phyloP scores from a whole-genome alignment of 2,113 vertebrate genomes.

The Callipepla squamata region DNA sequence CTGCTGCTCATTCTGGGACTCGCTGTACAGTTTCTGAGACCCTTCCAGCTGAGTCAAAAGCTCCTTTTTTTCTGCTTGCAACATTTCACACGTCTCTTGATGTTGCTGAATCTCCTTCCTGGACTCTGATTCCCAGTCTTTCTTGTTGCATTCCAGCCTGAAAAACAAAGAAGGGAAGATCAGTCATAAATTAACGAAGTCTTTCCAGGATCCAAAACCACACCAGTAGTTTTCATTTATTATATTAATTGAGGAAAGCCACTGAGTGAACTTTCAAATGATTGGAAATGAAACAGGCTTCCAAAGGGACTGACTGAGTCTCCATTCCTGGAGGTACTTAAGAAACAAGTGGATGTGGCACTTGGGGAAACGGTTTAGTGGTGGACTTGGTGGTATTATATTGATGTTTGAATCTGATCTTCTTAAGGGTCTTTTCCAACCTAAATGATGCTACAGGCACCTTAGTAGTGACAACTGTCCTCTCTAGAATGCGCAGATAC shows the following conservation, averaged over 20 bases:
- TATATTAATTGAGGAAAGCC: neutral
- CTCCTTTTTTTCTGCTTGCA: conserved; percentile 78
- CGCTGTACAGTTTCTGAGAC: conserved; percentile 66
- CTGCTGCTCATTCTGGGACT: conserved; percentile 69
- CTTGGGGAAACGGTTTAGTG: neutral
- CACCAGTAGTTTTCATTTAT: neutral
- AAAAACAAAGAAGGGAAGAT: neutral
- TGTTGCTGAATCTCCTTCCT: conserved; percentile 76
- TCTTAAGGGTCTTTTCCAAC: neutral
- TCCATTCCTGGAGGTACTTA: neutral
- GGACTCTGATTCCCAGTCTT: conserved; percentile 76
- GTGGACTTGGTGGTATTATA: neutral
- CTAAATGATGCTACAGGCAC: neutral
- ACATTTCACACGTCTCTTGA: conserved; percentile 64
- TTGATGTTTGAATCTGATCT: neutral
- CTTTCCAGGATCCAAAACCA: neutral
- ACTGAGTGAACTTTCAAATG: neutral
- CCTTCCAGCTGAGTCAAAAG: conserved; percentile 74
- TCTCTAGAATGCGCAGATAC: neutral
- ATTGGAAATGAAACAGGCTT: neutral
- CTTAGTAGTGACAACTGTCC: neutral
- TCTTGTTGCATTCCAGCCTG: conserved; percentile 83
- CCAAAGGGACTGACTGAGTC: neutral
- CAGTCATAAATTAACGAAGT: neutral
- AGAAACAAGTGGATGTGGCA: neutral